Base-by-base conservation (phyloP, 2,888 invertebrate genomes). In the Zele albiditarsus region DNA sequence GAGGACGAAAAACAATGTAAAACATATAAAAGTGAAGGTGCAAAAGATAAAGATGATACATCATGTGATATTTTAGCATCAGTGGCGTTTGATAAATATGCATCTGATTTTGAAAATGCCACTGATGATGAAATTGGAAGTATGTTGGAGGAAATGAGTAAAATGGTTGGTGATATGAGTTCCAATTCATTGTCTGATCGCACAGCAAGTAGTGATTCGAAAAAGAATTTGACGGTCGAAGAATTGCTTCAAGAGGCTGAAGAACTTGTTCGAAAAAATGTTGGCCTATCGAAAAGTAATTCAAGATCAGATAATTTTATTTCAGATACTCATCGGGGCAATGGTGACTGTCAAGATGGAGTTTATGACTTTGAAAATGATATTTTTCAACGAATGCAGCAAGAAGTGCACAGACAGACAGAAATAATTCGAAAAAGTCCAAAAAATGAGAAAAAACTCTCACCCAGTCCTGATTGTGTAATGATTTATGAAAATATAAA, bases 41-140 rank as follows among this genome's bases (percentile, higher is more conserved):
- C 83, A 0, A 84, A 82, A 71, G 85, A 85, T 23, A 87, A 83
- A 58, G 87, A 89, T 71, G 86, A 88, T 49, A 88, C 87, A 5
- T 77, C 86, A 5, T 84, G 86, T 58, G 87, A 89, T 31, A 82
- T 87, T 78, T 80, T 88, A 33, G 87, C 87, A n/a, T 87, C 87
- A 4, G 80, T 81, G 5, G 87, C 86, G 12, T 86, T 88, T 42
- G 88, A 88, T 66, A 88, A 87, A 76, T 88, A 88, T 77, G 85
- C 87, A 63, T 86, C 88, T n/a, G 89, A 88, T 68, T 87, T 88
- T 81, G 89, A 88, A 78, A 88, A 87, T 83, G 87, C 88, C 2
- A 88, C 88, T 10, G 89, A 89, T 38, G 88, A 89, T 53, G 89
- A 89, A 27, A 88, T 89, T 49, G 88, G 88, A 53, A 88, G 87